Percentiles rank a stretch among this genome's conserved stretches.
Conservation (phyloP, 2,888 invertebrate genomes). For the Ormyrus labotus region DNA sequence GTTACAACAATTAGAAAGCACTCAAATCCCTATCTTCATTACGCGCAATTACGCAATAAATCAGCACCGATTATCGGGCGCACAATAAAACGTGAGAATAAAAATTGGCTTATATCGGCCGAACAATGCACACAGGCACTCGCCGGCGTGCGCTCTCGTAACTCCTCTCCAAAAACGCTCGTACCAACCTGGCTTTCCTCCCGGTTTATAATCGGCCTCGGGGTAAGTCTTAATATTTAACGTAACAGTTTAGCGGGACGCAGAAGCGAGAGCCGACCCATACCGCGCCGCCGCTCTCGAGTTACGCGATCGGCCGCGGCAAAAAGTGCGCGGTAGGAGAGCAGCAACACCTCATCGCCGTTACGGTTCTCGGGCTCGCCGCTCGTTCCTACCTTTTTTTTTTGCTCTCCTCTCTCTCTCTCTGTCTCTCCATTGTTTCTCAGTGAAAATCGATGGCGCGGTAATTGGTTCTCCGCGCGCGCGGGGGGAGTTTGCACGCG, state of each 20-base stretch:
- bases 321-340: constrained; percentile 6
- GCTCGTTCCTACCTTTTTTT: not conserved
- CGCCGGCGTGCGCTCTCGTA: not conserved
- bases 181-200: constrained; percentile 1
- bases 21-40: no score
- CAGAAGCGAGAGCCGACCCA: not conserved
- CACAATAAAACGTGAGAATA: not conserved
- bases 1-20: no score
- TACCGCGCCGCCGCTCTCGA: not conserved
- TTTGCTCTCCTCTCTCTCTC: constrained; percentile 1
- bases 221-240: constrained; percentile 42
- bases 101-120: not conserved
- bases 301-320: constrained; percentile 42
- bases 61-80: not conserved
- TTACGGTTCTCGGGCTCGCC: constrained; percentile 30
- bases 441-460: constrained; percentile 55
- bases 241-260: constrained; percentile 23
- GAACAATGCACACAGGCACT: not conserved
- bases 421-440: constrained; percentile 50
- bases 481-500: constrained; percentile 42
- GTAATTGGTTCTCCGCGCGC: constrained; percentile 46
- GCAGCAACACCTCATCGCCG: constrained; percentile 35
- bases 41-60: not conserved
- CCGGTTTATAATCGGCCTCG: constrained; percentile 25
- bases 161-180: not conserved